Conservation (phyloP, 2,888 invertebrate species). For the Aphrophora alni region DNA sequence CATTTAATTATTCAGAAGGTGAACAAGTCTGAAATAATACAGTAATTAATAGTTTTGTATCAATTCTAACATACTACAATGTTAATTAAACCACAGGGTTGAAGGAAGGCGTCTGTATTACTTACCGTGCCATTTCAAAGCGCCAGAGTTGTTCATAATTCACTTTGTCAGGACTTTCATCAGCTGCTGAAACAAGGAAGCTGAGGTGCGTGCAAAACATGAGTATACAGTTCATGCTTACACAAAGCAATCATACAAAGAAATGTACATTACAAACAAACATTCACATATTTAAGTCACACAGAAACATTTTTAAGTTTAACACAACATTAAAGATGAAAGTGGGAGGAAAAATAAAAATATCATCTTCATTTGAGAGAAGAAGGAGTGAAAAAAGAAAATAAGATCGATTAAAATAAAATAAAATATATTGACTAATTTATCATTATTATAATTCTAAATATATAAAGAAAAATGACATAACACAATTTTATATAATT, state of each 20-base stretch:
- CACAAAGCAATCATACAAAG: constrained; percentile 43
- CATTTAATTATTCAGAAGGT: too few species aligned
- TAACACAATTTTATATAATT: too few species aligned
- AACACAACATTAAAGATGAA: constrained; percentile 35
- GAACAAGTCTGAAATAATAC: too few species aligned
- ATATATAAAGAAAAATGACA: too few species aligned
- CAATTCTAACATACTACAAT: too few species aligned
- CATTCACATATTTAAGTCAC: background rate
- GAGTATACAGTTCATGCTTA: constrained; percentile 17
- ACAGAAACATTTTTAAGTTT: background rate
- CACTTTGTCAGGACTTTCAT: constrained; percentile 36
- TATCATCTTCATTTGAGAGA: constrained; percentile 13
- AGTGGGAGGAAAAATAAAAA: constrained; percentile 42
- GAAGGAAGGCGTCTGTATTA: constrained; percentile 47
- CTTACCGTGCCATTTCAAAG: constrained; percentile 71
- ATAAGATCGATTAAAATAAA: background rate
- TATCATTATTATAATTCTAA: too few species aligned
- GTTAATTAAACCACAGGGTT: too few species aligned
- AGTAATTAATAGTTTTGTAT: too few species aligned
- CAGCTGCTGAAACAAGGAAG: constrained; percentile 52
- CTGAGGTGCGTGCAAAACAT: constrained; percentile 50
- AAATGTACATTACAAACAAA: constrained; percentile 36
- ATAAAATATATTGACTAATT: too few species aligned
- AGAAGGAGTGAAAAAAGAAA: too few species aligned
- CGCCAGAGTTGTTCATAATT: constrained; percentile 63